Conservation (phyloP, 2,888 invertebrate species). For the Eristalis intricaria region DNA sequence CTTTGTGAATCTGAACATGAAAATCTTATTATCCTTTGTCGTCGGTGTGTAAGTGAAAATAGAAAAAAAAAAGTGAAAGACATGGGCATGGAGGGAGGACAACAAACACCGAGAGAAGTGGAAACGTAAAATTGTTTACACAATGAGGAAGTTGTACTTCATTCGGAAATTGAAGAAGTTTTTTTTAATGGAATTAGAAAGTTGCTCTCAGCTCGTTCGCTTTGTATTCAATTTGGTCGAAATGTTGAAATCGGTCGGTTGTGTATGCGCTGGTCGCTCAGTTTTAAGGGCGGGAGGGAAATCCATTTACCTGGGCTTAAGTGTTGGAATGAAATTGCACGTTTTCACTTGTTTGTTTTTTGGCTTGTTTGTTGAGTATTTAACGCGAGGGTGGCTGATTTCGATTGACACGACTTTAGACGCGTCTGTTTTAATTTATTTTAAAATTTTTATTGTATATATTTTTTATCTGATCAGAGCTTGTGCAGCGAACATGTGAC, state of each 20-base stretch:
- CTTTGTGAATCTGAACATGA: constrained; percentile 66
- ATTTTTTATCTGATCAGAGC: no score
- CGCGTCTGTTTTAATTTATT: background rate
- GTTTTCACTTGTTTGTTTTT: constrained; percentile 1
- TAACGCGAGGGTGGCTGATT: background rate
- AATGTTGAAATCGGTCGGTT: constrained; percentile 36
- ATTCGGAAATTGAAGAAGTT: constrained; percentile 69
- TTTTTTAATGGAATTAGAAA: constrained; percentile 63
- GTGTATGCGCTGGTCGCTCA: background rate
- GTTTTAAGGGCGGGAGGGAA: constrained; percentile 23
- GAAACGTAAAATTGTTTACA: constrained; percentile 62
- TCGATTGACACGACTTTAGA: background rate
- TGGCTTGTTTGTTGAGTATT: background rate
- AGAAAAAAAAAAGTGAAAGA: no score
- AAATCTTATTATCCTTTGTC: constrained; percentile 65
- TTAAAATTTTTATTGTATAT: background rate
- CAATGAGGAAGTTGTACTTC: constrained; percentile 65
- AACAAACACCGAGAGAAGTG: constrained; percentile 8
- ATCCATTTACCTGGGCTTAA: constrained; percentile 49
- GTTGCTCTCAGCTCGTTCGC: constrained; percentile 26
- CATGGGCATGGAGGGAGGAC: constrained; percentile 18
- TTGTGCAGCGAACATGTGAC: no score
- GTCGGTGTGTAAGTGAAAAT: constrained; percentile 38
- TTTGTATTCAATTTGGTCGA: constrained; percentile 56
- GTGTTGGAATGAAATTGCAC: constrained; percentile 34